Evolutionary conservation across 2,113 vertebrate genomes (phyloP), one percentile per base, ranked within the genome.

Genomic region (Hepsetus odoe): DNA sequence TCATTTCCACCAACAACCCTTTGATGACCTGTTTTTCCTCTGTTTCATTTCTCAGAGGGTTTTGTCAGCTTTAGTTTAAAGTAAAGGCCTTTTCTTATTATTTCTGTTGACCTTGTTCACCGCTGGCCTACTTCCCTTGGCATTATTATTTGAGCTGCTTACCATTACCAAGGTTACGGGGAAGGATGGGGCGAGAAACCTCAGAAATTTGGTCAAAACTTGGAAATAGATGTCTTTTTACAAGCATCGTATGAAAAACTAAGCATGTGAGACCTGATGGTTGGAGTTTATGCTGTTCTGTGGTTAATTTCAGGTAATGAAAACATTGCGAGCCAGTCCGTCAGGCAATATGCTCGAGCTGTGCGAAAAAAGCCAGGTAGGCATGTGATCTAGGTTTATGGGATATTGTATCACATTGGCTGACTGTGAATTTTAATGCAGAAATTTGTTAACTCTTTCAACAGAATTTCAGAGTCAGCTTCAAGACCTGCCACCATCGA

Each of bases 381-480:
- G 8, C 32, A 42, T 26, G n/a, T 26, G 18, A 40, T 59, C 12
- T 24, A 30, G 18, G 9, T 40, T 20, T 38, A 49, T n/a, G 53
- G 18, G 10, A 59, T 14, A 61, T 7, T 4, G 5, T 62, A 26
- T 30, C 16, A 33, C 44, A 33, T 62, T 18, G 24, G n/a, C 24
- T 26, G 11, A 22, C 72, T 14, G 30, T 69, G 70, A 64, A 44
- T 64, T 16, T 30, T 22, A 71, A 40, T 72, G 16, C 30, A 38
- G 8, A 35, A 10, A 10, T 33, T 58, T 11, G 14, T 24, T 46
- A 79, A 24, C 61, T 76, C 1, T 2, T 4, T 11, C 6, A 74
- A 0, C 58, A 98, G 96, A 72, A n/a, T 74, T 68, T 44, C 86
- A 87, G 61, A 96, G 93, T 86, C 95, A 94, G 16, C 90, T 97